phyloP scores from a whole-genome alignment of 2,797 vertebrate species.

The Spinus pinus region DNA sequence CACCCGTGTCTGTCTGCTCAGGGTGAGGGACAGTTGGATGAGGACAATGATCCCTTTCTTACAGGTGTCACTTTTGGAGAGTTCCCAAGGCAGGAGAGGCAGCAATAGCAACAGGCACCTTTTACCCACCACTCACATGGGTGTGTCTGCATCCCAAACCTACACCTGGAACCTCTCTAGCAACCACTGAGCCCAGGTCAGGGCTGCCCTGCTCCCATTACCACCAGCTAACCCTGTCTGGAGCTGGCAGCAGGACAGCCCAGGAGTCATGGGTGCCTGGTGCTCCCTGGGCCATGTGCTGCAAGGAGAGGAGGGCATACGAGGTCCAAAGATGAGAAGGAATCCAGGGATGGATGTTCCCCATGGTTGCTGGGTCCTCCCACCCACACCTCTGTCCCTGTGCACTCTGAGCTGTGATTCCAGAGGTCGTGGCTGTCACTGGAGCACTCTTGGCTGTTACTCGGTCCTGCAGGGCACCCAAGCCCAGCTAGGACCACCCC shows the following conservation, averaged over 20 bases:
- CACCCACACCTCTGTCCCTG: not conserved
- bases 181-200: not conserved
- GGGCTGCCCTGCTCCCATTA: not conserved
- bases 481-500: not conserved
- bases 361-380: rapidly evolving
- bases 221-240: not conserved
- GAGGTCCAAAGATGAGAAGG: not conserved
- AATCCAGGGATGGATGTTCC: not conserved
- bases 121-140: not conserved
- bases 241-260: not conserved
- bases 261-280: not conserved
- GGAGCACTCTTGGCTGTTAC: not conserved
- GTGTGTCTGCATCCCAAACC: not conserved
- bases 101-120: not conserved
- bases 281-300: not conserved
- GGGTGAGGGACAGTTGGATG: not conserved
- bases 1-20: not conserved
- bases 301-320: not conserved
- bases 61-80: not conserved
- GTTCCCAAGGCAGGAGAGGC: not conserved
- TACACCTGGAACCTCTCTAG: not conserved
- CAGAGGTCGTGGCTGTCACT: not conserved
- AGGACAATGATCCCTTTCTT: not conserved
- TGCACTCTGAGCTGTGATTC: not conserved
- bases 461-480: not conserved